phyloP scores from a whole-genome alignment of 2,888 invertebrate genomes.

The Linnaemya vulpina region DNA sequence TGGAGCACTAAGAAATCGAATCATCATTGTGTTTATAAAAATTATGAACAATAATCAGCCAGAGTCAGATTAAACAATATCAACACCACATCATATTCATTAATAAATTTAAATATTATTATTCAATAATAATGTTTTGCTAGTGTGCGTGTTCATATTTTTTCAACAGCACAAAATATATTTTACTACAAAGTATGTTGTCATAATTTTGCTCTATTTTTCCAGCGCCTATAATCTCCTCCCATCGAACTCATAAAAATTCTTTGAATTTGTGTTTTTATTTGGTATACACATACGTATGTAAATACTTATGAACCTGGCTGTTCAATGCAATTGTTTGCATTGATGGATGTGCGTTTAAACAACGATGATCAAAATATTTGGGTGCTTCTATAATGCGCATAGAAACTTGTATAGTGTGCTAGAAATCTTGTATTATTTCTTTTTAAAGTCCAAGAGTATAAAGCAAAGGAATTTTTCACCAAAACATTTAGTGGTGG shows the following conservation, averaged over 20 bases:
- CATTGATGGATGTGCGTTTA: background rate
- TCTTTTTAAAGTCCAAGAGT: too few relatives aligned
- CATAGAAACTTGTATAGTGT: too few relatives aligned
- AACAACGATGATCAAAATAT: background rate
- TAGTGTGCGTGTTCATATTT: background rate
- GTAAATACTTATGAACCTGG: background rate
- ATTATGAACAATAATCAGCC: constrained; percentile 29
- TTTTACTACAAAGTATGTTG: background rate
- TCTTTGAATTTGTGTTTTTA: background rate
- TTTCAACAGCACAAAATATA: background rate
- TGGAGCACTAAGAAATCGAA: too few relatives aligned
- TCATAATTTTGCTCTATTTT: background rate
- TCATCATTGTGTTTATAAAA: background rate
- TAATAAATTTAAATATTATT: constrained; percentile 10
- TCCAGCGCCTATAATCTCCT: background rate
- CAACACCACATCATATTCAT: background rate
- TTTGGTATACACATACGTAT: background rate
- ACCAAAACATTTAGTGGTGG: too few relatives aligned
- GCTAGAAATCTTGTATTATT: too few relatives aligned
- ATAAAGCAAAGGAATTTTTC: too few relatives aligned
- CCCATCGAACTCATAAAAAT: background rate
- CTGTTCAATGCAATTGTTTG: background rate
- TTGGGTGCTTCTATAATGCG: background rate
- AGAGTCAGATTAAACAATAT: background rate
- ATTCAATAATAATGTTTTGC: constrained; percentile 4